Conservation (phyloP, 2,888 invertebrate species). For the Agapostemon virescens region DNA sequence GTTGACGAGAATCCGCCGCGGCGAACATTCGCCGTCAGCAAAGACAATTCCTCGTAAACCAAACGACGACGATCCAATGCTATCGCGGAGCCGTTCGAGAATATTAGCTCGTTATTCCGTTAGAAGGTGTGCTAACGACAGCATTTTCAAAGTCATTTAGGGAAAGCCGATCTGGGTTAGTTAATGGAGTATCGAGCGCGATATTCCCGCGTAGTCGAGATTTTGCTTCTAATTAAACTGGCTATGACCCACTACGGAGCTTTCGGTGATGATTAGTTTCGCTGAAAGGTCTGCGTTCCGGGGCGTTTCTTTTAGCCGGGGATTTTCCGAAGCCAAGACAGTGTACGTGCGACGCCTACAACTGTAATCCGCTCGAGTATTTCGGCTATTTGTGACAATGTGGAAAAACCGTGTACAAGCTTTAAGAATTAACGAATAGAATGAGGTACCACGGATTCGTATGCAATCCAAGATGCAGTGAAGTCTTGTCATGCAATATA, state of each 20-base stretch:
- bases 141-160: constrained; percentile 13
- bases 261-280: neutral
- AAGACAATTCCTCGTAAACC: constrained; percentile 20
- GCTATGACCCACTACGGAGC: neutral
- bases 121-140: constrained; percentile 9
- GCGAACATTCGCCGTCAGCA: constrained; percentile 12
- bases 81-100: neutral
- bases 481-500: too few relatives aligned
- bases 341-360: neutral
- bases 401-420: too few relatives aligned
- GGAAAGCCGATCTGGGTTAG: neutral
- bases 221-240: constrained; percentile 3
- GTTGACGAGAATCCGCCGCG: constrained; percentile 22
- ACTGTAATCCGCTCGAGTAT: too few relatives aligned
- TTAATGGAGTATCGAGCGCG: constrained; percentile 1
- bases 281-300: neutral
- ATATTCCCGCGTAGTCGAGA: neutral
- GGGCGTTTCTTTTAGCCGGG: neutral
- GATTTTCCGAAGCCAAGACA: neutral
- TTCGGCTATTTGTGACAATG: too few relatives aligned
- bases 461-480: too few relatives aligned
- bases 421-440: too few relatives aligned
- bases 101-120: constrained; percentile 29
- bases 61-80: constrained; percentile 18
- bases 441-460: too few relatives aligned